Evolutionary conservation across 2,797 vertebrate species (phyloP).

Genomic region (Sebastes vulpes): DNA sequence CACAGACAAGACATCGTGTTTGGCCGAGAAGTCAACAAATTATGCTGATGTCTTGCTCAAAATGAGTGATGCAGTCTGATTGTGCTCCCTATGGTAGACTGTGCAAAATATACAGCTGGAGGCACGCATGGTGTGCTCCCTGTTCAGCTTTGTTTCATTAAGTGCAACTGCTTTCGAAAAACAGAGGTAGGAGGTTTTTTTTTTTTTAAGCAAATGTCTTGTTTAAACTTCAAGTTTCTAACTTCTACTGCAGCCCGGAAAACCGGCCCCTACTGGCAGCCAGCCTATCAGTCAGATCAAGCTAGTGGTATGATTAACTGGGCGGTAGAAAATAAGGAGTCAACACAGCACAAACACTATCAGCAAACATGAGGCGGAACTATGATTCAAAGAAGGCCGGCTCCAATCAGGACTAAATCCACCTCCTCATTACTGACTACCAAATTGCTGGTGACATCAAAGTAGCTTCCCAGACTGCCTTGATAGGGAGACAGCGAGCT

Average conservation of each 20-base stretch:
- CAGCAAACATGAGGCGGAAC: slow-evolving; percentile 36
- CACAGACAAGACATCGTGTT: neutral
- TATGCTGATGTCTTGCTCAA: slow-evolving; percentile 4
- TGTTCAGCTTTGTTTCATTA: neutral
- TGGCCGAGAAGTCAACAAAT: slow-evolving; percentile 13
- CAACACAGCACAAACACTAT: slow-evolving; percentile 8
- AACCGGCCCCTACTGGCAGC: neutral
- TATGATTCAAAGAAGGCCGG: slow-evolving; percentile 20
- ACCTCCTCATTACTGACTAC: slow-evolving; percentile 47
- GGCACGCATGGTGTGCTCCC: neutral
- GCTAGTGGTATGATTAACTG: slow-evolving; percentile 1
- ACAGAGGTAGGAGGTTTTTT: neutral
- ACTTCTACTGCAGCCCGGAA: neutral
- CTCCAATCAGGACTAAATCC: slow-evolving; percentile 36
- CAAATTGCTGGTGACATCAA: slow-evolving; percentile 63
- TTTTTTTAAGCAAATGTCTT: neutral
- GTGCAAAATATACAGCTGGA: slow-evolving; percentile 3
- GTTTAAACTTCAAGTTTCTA: neutral
- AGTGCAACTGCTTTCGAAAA: slow-evolving; percentile 7
- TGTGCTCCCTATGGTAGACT: neutral
- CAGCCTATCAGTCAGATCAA: neutral
- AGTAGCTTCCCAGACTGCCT: slow-evolving; percentile 40
- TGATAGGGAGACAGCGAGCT: slow-evolving; percentile 21
- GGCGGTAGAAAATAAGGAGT: slow-evolving; percentile 9
- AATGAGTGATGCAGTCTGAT: neutral